Base-by-base conservation (phyloP, 2,113 vertebrate species). In the Spheniscus mendiculus region DNA sequence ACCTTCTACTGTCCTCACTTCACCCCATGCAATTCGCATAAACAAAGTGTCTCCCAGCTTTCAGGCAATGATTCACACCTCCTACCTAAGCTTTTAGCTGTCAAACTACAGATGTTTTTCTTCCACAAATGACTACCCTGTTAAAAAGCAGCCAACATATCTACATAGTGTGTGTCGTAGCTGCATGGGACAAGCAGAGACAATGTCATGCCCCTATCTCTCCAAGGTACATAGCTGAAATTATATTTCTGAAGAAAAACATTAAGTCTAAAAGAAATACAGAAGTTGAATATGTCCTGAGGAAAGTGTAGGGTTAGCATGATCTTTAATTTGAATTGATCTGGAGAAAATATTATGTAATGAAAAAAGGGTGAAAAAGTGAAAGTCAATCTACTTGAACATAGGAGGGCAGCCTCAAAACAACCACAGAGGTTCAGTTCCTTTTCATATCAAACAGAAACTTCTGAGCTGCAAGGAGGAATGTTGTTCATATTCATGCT, bases 11-110 rank as follows among this genome's bases (percentile, higher is more conserved):
- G 87, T 97, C 95, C 97, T 91, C 45, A 94, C 20, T 91, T 96
- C 29, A 94, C 89, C 62, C 50, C 20, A 70, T 15, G 56, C 34
- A 84, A 80, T 89, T 93, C 17, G 8, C 66, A 91, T 72, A 66
- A 97, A 76, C 23, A 56, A 87, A 95, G 53, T 73, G 95, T 97
- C 95, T 97, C 87, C 93, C 65, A 45, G 58, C 56, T 95, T 96
- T 84, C 89, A 97, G 70, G 93, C 93, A 85, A 4, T 85, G 91
- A 96, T 96, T 96, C 91, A 87, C 91, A 91, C 97, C 93, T 97
- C 95, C 96, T 58, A 94, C 95, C 93, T 95, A 94, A 91, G 70
- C 36, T 87, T 89, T 87, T n/a, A 95, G 81, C 77, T 94, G 81
- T 89, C 93, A 96, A 89, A 66, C 77, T 85, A 30, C 62, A 83